Conservation (phyloP, 2,888 invertebrate species). For the Hermaeophaga mercurialis region DNA sequence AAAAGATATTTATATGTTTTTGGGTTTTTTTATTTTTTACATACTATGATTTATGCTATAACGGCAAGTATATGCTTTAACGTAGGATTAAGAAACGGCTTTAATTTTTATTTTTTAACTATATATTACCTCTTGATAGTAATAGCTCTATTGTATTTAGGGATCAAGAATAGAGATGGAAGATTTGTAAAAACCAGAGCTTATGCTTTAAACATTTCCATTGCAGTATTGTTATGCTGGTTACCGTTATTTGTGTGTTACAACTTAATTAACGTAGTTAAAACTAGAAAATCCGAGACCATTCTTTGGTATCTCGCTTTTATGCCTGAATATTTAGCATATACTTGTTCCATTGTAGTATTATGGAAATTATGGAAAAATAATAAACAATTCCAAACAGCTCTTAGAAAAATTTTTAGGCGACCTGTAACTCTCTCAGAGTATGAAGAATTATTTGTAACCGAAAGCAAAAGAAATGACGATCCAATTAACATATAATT, state of each 20-base stretch:
- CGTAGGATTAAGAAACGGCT: conserved; percentile 23
- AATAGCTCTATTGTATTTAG: conserved; percentile 22
- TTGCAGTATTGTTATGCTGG: conserved; percentile 25
- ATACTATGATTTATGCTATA: conserved; percentile 32
- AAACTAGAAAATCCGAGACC: conserved; percentile 17
- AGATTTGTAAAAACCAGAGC: conserved; percentile 16
- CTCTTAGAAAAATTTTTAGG: conserved; percentile 29
- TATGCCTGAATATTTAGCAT: conserved; percentile 34
- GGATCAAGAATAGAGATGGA: conserved; percentile 17
- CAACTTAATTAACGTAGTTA: conserved; percentile 28
- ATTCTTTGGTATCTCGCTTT: conserved; percentile 34
- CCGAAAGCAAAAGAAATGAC: conserved; percentile 9
- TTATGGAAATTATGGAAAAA: conserved; percentile 28
- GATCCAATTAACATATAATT: too few relatives aligned
- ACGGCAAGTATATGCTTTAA: conserved; percentile 35
- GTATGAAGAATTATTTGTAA: conserved; percentile 29
- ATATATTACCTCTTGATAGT: conserved; percentile 25
- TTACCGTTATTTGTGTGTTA: conserved; percentile 32
- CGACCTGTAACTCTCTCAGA: conserved; percentile 23
- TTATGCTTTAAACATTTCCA: conserved; percentile 25
- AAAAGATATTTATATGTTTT: conserved; percentile 32
- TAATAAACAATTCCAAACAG: conserved; percentile 30
- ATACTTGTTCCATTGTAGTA: conserved; percentile 25
- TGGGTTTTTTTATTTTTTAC: conserved; percentile 33
- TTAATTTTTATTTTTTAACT: conserved; percentile 33